These are phyloP conservation scores for Dicrurus megarhynchus DNA, from an alignment of 2,113 vertebrate species.

Conservation along the genomic window DNA sequence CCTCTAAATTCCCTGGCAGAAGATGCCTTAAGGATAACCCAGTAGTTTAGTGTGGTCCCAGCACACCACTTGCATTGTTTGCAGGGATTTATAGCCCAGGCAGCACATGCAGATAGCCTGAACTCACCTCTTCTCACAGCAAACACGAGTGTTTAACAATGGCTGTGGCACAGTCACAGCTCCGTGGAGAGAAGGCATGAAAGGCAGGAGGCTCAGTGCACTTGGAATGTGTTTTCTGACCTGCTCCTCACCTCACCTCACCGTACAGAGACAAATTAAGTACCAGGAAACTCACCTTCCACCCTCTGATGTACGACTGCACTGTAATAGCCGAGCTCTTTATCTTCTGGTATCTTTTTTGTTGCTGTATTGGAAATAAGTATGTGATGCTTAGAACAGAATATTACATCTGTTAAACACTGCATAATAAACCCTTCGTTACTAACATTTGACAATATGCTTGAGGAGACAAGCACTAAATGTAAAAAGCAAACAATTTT, in stretches of 20 bases:
- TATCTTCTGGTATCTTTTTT: slow-evolving; percentile 87
- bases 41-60: neutral
- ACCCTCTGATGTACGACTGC: slow-evolving; percentile 93
- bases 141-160: accelerated
- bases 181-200: neutral
- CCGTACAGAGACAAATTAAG: accelerated
- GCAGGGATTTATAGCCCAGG: neutral
- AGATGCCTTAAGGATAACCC: neutral
- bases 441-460: neutral
- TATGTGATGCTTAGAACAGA: neutral
- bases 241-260: neutral
- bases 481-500: neutral
- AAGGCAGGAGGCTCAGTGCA: neutral
- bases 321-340: slow-evolving; percentile 86
- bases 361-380: slow-evolving; percentile 81
- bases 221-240: neutral
- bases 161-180: neutral
- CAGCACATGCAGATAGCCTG: neutral
- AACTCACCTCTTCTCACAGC: neutral
- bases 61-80: accelerated
- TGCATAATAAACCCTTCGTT: neutral
- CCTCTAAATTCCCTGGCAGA: neutral
- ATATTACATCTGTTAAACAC: neutral
- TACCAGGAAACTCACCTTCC: slow-evolving; percentile 84
- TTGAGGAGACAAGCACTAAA: neutral